These are phyloP conservation scores for Endomychus coccineus DNA, from an alignment of 2,888 invertebrate species.

Conservation along the genomic window DNA sequence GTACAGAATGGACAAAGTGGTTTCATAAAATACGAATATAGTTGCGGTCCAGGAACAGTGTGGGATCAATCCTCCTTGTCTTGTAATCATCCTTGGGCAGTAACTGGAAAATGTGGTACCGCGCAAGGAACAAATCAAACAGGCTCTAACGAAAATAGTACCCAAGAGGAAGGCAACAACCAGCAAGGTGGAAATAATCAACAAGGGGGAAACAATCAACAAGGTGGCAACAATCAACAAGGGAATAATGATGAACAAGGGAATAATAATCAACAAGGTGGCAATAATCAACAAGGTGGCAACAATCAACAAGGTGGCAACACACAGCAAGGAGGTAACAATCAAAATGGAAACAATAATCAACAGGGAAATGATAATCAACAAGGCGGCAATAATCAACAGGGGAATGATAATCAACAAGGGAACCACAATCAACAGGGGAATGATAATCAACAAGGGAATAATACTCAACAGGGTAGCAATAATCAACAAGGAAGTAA, in stretches of 20 bases:
- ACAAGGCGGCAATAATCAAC: conserved; percentile 10
- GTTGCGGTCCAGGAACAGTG: conserved; percentile 67
- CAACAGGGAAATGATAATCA: conserved; percentile 8
- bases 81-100: conserved; percentile 66
- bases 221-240: conserved; percentile 28
- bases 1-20: conserved; percentile 54
- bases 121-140: conserved; percentile 14
- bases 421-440: conserved; percentile 7
- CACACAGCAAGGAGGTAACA: conserved; percentile 6
- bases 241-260: conserved; percentile 8
- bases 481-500: conserved; percentile 9
- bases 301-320: conserved; percentile 11
- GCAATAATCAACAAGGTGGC: conserved; percentile 9
- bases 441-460: conserved; percentile 10
- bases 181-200: conserved; percentile 33
- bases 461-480: conserved; percentile 11
- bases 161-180: conserved; percentile 14
- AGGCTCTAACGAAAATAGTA: conserved; percentile 5
- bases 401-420: conserved; percentile 18
- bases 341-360: conserved; percentile 7
- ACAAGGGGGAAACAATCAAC: conserved; percentile 46
- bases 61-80: conserved; percentile 63
- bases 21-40: conserved; percentile 61
- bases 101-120: conserved; percentile 31
- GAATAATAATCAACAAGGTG: conserved; percentile 9